These are phyloP conservation scores for Plutomurus gul DNA, from an alignment of 1,140 invertebrate species.

Conservation along the genomic window DNA sequence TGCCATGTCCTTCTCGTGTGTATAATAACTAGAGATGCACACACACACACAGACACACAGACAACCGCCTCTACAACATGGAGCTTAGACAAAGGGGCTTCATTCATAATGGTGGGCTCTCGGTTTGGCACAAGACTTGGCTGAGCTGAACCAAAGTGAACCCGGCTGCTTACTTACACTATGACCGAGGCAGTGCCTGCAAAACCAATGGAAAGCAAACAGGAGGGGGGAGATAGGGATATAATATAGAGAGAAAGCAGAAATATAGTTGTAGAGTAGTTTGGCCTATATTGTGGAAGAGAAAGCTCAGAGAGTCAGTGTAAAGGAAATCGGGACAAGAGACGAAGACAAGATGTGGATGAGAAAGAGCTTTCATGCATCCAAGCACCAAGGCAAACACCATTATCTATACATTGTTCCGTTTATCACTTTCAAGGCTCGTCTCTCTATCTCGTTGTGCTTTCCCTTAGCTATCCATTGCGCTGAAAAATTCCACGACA, in stretches of 20 bases:
- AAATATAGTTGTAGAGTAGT: too few species aligned
- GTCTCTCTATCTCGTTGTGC: background rate
- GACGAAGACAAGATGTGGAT: background rate
- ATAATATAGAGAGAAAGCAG: background rate
- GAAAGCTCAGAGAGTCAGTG: background rate
- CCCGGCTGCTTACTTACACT: background rate
- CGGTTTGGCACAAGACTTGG: background rate
- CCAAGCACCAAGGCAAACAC: slow-evolving; percentile 1
- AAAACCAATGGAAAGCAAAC: too few species aligned
- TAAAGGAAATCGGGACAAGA: background rate
- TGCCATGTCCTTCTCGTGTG: background rate
- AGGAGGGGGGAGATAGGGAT: background rate
- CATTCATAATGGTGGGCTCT: background rate
- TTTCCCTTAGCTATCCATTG: background rate
- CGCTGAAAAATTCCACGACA: too few species aligned
- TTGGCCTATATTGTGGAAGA: too few species aligned
- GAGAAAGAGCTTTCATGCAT: slow-evolving; percentile 3
- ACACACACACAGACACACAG: background rate
- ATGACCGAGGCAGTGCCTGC: background rate
- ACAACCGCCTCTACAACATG: background rate
- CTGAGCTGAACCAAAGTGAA: background rate
- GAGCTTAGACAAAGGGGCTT: background rate
- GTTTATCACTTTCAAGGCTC: slow-evolving; percentile 7
- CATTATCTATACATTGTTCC: slow-evolving; percentile 18
- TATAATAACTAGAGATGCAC: background rate